phyloP scores from a whole-genome alignment of 1,140 invertebrate genomes.

The Tetramorium simillimum region DNA sequence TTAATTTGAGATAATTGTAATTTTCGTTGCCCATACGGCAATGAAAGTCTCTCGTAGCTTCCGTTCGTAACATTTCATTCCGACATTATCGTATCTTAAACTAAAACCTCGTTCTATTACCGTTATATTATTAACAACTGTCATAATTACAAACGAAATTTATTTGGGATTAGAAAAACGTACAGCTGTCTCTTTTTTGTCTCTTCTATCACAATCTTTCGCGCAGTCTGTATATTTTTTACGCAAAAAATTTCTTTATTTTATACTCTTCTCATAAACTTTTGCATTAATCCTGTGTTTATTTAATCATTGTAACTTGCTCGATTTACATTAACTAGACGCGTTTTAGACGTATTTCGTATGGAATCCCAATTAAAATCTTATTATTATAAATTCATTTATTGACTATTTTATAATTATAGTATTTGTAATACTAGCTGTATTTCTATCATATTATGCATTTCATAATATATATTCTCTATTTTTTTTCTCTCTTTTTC shows the following conservation, averaged over 20 bases:
- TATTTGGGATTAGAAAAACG: not conserved
- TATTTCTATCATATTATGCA: not conserved
- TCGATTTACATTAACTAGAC: not conserved
- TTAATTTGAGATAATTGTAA: conserved; percentile 55
- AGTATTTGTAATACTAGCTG: not conserved
- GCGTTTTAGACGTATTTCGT: not conserved
- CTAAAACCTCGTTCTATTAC: not conserved
- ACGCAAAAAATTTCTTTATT: not conserved
- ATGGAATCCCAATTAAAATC: not conserved
- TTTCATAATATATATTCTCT: not conserved
- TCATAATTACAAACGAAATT: not conserved
- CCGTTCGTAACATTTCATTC: conserved; percentile 56
- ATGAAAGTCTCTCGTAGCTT: not conserved
- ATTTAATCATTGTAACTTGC: not conserved
- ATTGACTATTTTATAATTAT: not conserved
- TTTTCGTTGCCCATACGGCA: conserved; percentile 1
- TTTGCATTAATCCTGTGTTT: not conserved
- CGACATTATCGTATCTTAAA: conserved; percentile 7
- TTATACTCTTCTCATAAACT: not conserved
- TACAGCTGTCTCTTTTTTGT: not conserved
- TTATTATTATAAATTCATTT: not conserved
- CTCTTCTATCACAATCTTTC: too few species aligned
- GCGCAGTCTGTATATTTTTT: not conserved
- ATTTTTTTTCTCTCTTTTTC: not conserved
- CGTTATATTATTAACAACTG: not conserved